A percentile compares a stretch with the other conserved stretches of the same genome.
Conservation (phyloP, 1,140 invertebrate genomes). For the Zaprionus capensis region DNA sequence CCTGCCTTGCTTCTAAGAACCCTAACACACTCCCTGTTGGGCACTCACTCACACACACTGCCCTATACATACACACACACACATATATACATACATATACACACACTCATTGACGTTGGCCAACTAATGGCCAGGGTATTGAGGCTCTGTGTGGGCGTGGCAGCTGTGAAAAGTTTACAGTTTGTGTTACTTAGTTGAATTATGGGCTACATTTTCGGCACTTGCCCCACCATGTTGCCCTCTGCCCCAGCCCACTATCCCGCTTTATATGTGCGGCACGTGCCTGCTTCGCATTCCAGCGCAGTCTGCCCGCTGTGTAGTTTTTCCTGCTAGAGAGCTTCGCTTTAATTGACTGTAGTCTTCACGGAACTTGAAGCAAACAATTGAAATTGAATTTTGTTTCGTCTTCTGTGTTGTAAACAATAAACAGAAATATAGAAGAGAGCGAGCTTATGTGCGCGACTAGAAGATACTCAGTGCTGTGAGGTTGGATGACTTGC, state of each 20-base stretch:
- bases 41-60: neutral
- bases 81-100: neutral
- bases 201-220: slow-evolving; percentile 47
- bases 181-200: slow-evolving; percentile 61
- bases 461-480: neutral
- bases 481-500: too few relatives aligned
- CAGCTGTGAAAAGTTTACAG: slow-evolving; percentile 48
- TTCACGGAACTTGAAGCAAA: slow-evolving; percentile 38
- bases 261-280: slow-evolving; percentile 49
- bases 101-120: slow-evolving; percentile 36
- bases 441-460: neutral
- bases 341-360: slow-evolving; percentile 38
- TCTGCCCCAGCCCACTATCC: neutral
- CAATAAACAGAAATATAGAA: slow-evolving; percentile 17
- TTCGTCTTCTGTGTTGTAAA: slow-evolving; percentile 29
- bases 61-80: neutral
- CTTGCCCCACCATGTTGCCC: slow-evolving; percentile 1
- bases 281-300: slow-evolving; percentile 28
- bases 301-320: neutral
- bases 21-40: slow-evolving; percentile 19
- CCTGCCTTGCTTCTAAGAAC: neutral
- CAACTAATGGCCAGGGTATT: slow-evolving; percentile 8
- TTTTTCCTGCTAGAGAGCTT: neutral
- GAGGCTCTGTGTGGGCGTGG: neutral
- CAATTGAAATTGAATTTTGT: slow-evolving; percentile 63